Base-by-base conservation (phyloP, 2,797 vertebrate genomes). In the Ataeniobius toweri region DNA sequence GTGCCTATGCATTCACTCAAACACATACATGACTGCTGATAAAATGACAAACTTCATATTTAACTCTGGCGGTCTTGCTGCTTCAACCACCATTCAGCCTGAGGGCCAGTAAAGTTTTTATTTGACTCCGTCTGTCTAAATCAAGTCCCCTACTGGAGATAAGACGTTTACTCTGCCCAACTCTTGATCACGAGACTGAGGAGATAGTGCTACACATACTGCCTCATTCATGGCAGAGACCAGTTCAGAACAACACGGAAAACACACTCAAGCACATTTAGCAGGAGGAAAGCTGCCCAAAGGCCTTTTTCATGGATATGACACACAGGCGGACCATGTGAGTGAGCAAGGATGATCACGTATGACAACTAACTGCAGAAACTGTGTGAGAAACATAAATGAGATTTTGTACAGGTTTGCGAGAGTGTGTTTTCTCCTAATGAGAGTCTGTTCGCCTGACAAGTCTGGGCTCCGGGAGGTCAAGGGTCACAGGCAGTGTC, bases 121-220 rank as follows among this genome's bases (percentile, higher is more conserved):
- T 91, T 93, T 89, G 90, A 91, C 81, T 78, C 41, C 26, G 85
- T 73, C 13, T 1, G n/a, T 89, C 88, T 90, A 93, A 90, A 91
- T 93, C 82, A 77, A 89, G 90, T 78, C 59, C 9, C 68, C 82
- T 79, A 36, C 89, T 83, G 46, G 85, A 91, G 85, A 79, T 82
- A 89, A 84, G 84, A 85, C 78, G 77, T 77, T 77, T 82, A 73
- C 48, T 77, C 70, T 77, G 80, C 85, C 77, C 76, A 87, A 71
- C 76, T 80, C 86, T 88, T 76, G 80, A 93, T 91, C 88, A 83
- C 71, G 85, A 86, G 83, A 88, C 77, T 55, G 80, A 74, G 74
- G 85, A 82, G 81, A 81, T 67, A n/a, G 53, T 58, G 53, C n/a
- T 36, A 56, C 44, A 24, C 85, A 80, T 44, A 74, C 63, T 61